Base-by-base conservation (phyloP, 1,140 invertebrate species). In the Aphelinus atriplicis region DNA sequence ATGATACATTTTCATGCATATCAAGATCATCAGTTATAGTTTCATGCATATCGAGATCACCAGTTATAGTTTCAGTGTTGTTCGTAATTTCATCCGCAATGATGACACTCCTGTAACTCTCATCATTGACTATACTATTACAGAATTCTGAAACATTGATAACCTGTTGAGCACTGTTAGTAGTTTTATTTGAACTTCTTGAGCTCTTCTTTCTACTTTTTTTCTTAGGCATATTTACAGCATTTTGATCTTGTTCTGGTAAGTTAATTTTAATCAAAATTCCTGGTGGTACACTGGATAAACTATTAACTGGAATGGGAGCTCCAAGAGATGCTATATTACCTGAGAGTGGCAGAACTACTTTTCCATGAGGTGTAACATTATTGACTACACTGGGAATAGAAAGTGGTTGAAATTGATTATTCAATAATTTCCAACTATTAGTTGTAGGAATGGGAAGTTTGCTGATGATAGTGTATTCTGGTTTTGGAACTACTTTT, bases 221-320 rank as follows among this genome's bases (percentile, higher is more conserved):
- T n/a, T 78, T 66, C 61, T 80, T 81, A 4, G 48, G 47, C 1
- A 50, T 6, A 51, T 84, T 78, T 3, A 69, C 3, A 1, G 66
- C 47, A 55, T 76, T 79, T 62, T 80, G 78, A n/a, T 64, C 74
- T 66, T 86, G 84, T 6, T 85, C 83, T 1, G 87, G 86, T 7
- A 88, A 70, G 75, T 88, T 83, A n/a, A 88, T 88, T 73, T 88
- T 88, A n/a, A 88, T 87, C 4, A 88, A 68, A 9, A 88, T 75
- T 47, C 87, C 87, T 2, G 87, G 86, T 7, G 87, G 87, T 60
- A 88, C 87, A 58, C 85, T 86, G 7, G 86, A 84, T 9, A 88
- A 79, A 80, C 87, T 88, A 48, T 87, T 76, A 3, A 88, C 87
- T 7, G 86, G 86, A 71, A 88, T 88, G 1, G 87, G 87, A 58